Evolutionary conservation across 2,797 vertebrate genomes (phyloP), one percentile per base, ranked within the genome.

Genomic region (Intellagama lesueurii): DNA sequence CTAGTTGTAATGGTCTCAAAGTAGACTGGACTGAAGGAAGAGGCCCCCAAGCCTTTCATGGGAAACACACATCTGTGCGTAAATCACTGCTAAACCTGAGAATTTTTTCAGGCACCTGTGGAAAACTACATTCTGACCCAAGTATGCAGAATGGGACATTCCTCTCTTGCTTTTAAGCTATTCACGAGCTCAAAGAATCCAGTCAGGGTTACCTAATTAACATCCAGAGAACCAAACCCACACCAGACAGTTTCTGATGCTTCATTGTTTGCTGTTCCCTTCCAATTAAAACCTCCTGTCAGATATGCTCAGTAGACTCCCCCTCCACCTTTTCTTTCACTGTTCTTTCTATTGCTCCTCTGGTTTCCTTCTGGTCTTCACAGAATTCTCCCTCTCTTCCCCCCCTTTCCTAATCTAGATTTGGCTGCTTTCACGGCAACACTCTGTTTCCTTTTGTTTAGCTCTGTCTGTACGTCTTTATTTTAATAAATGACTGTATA

Each of bases 51-150:
- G n/a, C 64, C 52, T 82, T 79, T n/a, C 30, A 49, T 19, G 19
- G 16, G 80, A 79, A 69, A 82, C 52, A 44, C 26, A 11, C 22
- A 70, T 52, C 26, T 5, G 56, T 28, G 32, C 47, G 9, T 60
- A 76, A 64, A 32, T 72, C 83, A 30, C 77, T 35, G 24, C 49
- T 64, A 32, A 9, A 22, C 70, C 68, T 26, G 52, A 86, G 32
- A 32, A 44, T 72, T 56, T 82, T 60, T 77, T 69, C 80, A 70
- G 7, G 60, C 4, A 40, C n/a, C 32, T 24, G 78, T 17, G 72
- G 73, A 44, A 87, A 90, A 77, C 70, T n/a, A 76, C 28, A 56
- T 76, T 44, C 75, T 56, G 47, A 69, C 85, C 56, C 6, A 86
- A 70, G 30, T 7, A 60, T 17, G 19, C 11, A 64, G 40, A 83